Conservation (phyloP, 2,888 invertebrate species). For the Apodemia mormo region DNA sequence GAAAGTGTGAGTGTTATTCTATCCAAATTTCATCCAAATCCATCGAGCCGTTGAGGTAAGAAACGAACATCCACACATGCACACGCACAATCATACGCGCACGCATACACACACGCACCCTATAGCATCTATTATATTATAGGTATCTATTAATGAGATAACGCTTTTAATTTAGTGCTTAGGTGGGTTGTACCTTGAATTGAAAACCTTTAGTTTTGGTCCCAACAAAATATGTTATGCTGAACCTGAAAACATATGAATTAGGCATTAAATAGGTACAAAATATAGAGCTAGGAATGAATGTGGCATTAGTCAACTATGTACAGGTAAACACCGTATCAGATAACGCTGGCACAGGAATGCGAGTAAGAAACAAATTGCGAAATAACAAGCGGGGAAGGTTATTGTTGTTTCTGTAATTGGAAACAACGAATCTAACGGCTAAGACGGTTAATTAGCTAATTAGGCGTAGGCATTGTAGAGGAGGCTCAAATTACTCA, state of each 20-base stretch:
- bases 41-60: no score
- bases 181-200: no score
- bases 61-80: no score
- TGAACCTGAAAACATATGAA: not conserved
- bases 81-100: no score
- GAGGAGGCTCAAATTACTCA: not conserved
- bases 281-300: not conserved
- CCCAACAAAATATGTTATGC: not conserved
- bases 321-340: not conserved
- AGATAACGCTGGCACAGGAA: not conserved
- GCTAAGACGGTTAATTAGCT: not conserved
- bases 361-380: constrained; percentile 6
- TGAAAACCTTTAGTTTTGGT: no score
- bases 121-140: no score
- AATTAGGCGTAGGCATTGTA: not conserved
- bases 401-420: constrained; percentile 16
- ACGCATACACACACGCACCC: no score
- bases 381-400: constrained; percentile 12
- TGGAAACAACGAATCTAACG: constrained; percentile 6
- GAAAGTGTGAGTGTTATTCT: no score
- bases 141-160: no score
- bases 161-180: no score
- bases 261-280: not conserved
- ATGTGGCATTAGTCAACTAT: not conserved
- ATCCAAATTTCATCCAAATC: no score